Conservation (phyloP, 2,113 vertebrate species). For the Oryzias woworae region DNA sequence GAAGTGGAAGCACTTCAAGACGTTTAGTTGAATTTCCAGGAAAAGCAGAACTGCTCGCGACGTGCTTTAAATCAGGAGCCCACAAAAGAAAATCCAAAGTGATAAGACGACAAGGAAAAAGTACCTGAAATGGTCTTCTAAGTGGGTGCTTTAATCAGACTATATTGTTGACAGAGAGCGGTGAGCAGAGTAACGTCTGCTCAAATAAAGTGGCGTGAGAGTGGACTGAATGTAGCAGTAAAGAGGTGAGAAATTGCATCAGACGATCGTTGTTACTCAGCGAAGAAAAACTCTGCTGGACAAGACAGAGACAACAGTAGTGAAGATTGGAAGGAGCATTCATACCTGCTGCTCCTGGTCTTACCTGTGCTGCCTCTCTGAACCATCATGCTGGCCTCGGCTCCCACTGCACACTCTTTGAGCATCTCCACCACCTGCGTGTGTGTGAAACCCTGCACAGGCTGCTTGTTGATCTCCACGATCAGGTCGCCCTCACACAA, state of each 20-base stretch:
- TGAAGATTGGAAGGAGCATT: conserved; percentile 7
- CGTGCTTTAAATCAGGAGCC: conserved; percentile 8
- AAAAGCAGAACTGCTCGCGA: conserved; percentile 16
- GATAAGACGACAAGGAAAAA: conserved; percentile 8
- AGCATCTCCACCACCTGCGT: conserved; percentile 98
- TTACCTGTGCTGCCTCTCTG: conserved; percentile 88
- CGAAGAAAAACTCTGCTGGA: conserved; percentile 1
- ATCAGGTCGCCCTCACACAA: conserved; percentile 97
- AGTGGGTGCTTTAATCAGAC: conserved; percentile 8
- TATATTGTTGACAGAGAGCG: conserved; percentile 1
- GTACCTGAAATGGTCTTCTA: background rate
- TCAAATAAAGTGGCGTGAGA: background rate
- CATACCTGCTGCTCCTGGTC: conserved; percentile 17
- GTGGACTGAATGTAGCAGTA: background rate
- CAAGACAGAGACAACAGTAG: conserved; percentile 4
- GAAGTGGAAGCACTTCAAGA: conserved; percentile 30
- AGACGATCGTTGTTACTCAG: conserved; percentile 15
- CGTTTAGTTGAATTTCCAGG: conserved; percentile 22
- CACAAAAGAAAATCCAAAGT: background rate
- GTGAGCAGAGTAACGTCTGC: conserved; percentile 8
- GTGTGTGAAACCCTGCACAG: conserved; percentile 91
- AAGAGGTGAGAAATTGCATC: conserved; percentile 13
- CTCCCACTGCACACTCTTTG: conserved; percentile 93
- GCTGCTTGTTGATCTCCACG: conserved; percentile 96
- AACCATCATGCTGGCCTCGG: conserved; percentile 90